Conservation (phyloP, 2,113 vertebrate species). For the Seriola dumerili region DNA sequence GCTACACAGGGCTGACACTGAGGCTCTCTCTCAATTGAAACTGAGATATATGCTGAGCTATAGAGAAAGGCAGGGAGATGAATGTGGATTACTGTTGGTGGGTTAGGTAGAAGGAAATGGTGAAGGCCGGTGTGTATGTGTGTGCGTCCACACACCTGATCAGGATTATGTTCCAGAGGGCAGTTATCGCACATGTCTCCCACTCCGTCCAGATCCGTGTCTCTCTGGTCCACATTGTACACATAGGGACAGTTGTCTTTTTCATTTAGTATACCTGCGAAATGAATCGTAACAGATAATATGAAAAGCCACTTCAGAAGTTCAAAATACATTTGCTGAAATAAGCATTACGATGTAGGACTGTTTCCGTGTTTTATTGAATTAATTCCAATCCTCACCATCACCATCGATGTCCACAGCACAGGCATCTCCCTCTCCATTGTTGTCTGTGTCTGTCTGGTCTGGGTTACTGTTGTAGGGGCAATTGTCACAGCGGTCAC, state of each 20-base stretch:
- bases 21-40: conserved; percentile 62
- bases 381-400: conserved; percentile 80
- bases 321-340: background rate
- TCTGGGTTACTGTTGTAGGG: conserved; percentile 98
- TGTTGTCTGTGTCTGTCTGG: conserved; percentile 96
- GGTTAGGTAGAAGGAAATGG: conserved; percentile 68
- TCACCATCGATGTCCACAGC: conserved; percentile 97
- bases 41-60: conserved; percentile 69
- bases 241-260: conserved; percentile 96
- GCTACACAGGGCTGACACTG: conserved; percentile 49
- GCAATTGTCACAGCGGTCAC: conserved; percentile 98
- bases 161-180: conserved; percentile 97
- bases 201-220: conserved; percentile 96
- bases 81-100: conserved; percentile 64
- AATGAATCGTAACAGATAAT: conserved; percentile 3
- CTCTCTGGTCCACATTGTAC: conserved; percentile 97
- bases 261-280: conserved; percentile 94
- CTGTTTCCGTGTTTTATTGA: background rate
- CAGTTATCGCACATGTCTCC: conserved; percentile 99
- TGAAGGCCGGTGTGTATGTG: conserved; percentile 3
- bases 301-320: background rate
- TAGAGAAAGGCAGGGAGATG: conserved; percentile 57
- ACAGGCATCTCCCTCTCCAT: conserved; percentile 97
- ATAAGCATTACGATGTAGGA: background rate
- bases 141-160: conserved; percentile 89